Evolutionary conservation across 2,888 invertebrate species (phyloP), one percentile per base, ranked within the genome.

Genomic region (Lypha dubia): DNA sequence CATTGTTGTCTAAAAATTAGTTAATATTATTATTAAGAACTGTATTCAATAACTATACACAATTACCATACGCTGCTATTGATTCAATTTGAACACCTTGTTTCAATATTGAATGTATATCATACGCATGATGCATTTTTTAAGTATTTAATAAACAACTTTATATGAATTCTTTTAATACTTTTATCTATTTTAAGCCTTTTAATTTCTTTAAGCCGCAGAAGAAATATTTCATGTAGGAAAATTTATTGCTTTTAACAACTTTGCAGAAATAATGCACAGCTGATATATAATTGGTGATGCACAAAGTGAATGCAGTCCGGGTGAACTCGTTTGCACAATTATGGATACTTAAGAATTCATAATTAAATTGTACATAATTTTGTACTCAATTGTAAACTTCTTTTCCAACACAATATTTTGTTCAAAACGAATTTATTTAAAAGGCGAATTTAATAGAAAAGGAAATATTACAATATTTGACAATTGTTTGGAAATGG

Each of bases 71-170:
- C 67, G 98, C 98, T 85, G 98, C 95, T 87, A 98, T 96, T 22
- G 97, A 96, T 93, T 98, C 98, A 86, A 99, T 98, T 92, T 97
- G 97, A 68, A 97, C 95, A 5, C 96, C 96, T 86, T 97, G 94
- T 92, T 97, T 98, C 84, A 98, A 94, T 88, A 98, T 94, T 86
- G 96, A 95, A 51, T 95, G 94, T 85, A 96, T 94, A 91, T 96
- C 96, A 90, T 97, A 98, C 0, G 98, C 97, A 91, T 97, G 97
- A 87, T 92, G 92, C 92, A 92, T 92, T 87, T 88, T 88, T 13
- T n/a, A 24, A 35, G 13, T 24, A 53, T 3, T 53, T 53, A 22
- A 22, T n/a, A 7, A 53, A 13, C 0, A 24, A 15, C n/a, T n/a
- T n/a, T n/a, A n/a, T n/a, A n/a, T n/a, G n/a, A n/a, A n/a, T n/a